Evolutionary conservation across 2,888 invertebrate species (phyloP), one percentile per base, ranked within the genome.

Genomic region (Calameuta filiformis): DNA sequence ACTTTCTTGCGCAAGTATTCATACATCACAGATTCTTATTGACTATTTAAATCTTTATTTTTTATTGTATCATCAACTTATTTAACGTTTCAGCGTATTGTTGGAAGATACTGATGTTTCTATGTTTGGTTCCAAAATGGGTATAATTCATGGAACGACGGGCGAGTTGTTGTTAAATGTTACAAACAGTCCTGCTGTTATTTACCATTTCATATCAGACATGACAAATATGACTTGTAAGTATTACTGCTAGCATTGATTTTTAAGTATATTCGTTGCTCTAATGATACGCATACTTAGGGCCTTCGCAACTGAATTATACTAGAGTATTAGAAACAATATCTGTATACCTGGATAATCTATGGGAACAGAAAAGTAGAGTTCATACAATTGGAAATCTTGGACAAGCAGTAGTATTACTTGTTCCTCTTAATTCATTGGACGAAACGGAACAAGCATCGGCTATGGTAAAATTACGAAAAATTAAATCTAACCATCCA

Each of bases 101-200:
- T 92, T 94, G 34, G 93, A 94, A 77, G 92, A 93, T 37, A 86
- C 94, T 4, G 94, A 95, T 84, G 92, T 95, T 35, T 93, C 93
- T 11, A 92, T 92, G 83, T 92, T 93, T 83, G 94, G 94, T 1
- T 95, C 95, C 78, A 93, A 93, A 74, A 89, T 95, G 80, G 94
- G 94, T 1, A 89, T 95, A 35, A 90, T 95, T 37, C 94, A 95
- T 83, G 95, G 95, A 0, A 93, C 93, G 86, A 94, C 93, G 0
- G 95, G 94, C 31, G 87, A 91, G 34, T 94, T 94, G 94, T 91
- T 95, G 71, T 93, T 93, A 23, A 94, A 94, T 75, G 92, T 94
- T 3, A 93, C 94, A 0, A 90, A 92, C 75, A 94, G 94, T 86
- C 90, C 94, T 23, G 93, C 94, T 12, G 88, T 89, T 71, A 87